Evolutionary conservation across 1,140 invertebrate species (phyloP).

Genomic region (Trichonephila clavata): DNA sequence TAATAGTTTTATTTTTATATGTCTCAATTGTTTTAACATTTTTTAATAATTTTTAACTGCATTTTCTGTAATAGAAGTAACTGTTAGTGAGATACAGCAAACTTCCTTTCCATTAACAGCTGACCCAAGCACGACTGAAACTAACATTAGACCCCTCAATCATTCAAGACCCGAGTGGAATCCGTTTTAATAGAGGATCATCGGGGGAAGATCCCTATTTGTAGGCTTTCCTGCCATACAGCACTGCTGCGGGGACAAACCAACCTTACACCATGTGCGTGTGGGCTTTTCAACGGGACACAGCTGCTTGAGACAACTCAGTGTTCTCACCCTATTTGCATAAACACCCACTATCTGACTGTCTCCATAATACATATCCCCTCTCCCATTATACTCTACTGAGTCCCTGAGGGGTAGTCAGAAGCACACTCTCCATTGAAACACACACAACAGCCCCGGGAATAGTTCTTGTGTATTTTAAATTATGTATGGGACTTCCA

Average conservation of each 20-base stretch:
- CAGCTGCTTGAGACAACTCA: conserved; percentile 66
- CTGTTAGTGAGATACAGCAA: too few species aligned
- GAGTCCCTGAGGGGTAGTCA: conserved; percentile 35
- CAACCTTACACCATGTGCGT: conserved; percentile 42
- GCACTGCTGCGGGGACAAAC: conserved; percentile 27
- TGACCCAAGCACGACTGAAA: conserved; percentile 27
- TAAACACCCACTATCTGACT: conserved; percentile 66
- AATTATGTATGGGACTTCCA: conserved; percentile 53
- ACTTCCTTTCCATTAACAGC: conserved; percentile 29
- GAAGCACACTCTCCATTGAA: conserved; percentile 11
- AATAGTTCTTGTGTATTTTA: conserved; percentile 55
- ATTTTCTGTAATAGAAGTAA: too few species aligned
- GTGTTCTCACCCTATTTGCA: conserved; percentile 66
- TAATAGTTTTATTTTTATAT: not conserved
- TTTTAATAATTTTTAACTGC: not conserved
- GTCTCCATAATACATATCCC: conserved; percentile 45
- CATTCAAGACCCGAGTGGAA: not conserved
- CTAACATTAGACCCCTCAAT: not conserved
- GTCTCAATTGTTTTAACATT: not conserved
- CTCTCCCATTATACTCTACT: conserved; percentile 6
- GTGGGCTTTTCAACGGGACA: not conserved
- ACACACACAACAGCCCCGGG: not conserved
- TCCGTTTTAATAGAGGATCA: conserved; percentile 72
- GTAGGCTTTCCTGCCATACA: conserved; percentile 38
- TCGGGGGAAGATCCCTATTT: conserved; percentile 40